Conservation (phyloP, 2,797 vertebrate genomes). For the Gobio occitaniae region DNA sequence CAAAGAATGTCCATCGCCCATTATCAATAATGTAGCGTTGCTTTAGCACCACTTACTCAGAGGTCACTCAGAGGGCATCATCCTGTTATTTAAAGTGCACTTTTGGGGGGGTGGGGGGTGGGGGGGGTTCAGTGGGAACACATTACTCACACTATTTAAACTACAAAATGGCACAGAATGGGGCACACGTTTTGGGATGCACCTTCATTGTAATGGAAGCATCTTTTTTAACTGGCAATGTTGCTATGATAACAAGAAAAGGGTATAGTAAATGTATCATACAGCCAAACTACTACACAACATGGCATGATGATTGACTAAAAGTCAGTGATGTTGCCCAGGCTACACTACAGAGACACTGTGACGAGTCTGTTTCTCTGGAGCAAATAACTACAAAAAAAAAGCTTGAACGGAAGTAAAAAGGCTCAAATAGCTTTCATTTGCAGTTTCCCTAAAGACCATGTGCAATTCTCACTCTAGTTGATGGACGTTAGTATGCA, state of each 20-base stretch:
- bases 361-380: neutral
- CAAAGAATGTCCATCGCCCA: neutral
- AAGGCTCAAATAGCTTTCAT: constrained; percentile 3
- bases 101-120: too few species aligned
- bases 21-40: neutral
- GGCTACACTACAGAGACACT: neutral
- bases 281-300: neutral
- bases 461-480: neutral
- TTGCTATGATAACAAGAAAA: constrained; percentile 50
- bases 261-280: constrained; percentile 23
- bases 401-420: neutral
- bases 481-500: constrained; percentile 20
- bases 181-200: too few species aligned
- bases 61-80: neutral
- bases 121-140: too few species aligned
- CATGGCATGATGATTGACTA: neutral
- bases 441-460: constrained; percentile 9
- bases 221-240: neutral
- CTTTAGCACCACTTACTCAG: neutral
- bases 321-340: neutral
- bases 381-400: neutral
- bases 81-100: too few species aligned
- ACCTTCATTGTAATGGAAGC: too few species aligned
- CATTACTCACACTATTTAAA: too few species aligned
- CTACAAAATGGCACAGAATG: too few species aligned